These are phyloP conservation scores for Protobothrops flavoviridis DNA, from an alignment of 2,113 vertebrate genomes.

Conservation along the genomic window DNA sequence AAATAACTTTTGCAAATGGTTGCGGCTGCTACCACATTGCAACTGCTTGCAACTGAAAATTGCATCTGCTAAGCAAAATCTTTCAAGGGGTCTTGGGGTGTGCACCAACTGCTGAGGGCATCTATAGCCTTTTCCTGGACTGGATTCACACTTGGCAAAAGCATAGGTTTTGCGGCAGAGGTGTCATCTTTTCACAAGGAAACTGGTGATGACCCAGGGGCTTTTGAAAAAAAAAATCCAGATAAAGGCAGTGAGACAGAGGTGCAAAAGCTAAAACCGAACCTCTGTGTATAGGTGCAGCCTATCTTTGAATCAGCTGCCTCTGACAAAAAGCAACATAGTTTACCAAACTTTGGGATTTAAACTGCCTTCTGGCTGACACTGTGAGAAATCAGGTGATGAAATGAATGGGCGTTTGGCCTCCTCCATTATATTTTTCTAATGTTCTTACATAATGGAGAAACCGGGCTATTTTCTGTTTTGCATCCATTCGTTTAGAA, in stretches of 20 bases:
- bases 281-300: not conserved
- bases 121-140: not conserved
- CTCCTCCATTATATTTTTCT: not conserved
- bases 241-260: not conserved
- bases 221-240: not conserved
- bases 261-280: not conserved
- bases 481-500: not conserved
- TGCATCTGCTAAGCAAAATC: not conserved
- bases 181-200: not conserved
- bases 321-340: not conserved
- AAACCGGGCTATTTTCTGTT: not conserved
- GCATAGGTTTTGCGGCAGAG: not conserved
- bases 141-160: not conserved
- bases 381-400: not conserved
- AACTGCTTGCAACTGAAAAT: not conserved
- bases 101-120: not conserved
- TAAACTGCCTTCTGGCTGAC: not conserved
- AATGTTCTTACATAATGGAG: not conserved
- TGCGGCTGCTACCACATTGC: not conserved
- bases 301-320: not conserved
- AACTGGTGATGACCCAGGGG: not conserved
- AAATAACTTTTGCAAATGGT: not conserved
- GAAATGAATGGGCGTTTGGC: not conserved
- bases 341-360: not conserved
- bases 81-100: not conserved